Base-by-base conservation (phyloP, 2,113 vertebrate genomes). In the Pungitius pungitius region DNA sequence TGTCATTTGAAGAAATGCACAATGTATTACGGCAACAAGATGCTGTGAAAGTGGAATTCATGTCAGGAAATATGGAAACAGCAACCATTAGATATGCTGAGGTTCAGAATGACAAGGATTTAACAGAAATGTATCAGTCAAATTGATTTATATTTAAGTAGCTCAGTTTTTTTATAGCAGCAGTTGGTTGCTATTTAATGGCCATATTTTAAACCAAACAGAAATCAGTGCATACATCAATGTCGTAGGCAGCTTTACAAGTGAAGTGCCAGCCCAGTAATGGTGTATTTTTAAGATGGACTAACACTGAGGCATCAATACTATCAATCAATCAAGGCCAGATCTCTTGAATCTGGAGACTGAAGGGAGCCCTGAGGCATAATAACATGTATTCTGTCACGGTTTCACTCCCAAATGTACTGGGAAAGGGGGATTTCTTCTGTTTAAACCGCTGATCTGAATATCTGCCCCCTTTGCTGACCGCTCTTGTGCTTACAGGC, bases 401-500 rank as follows among this genome's bases (percentile, higher is more conserved):
- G 70, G 43, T 67, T 78, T 54, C 35, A 72, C 3, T 8, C 13
- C n/a, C 42, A 60, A 35, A 39, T 24, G 12, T 1, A 11, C 2
- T 58, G 45, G 65, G 62, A 30, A 45, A 54, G 35, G 69, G 26
- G 57, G 35, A 65, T 60, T 30, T 87, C 27, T 77, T 43, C 30
- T 62, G 58, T 43, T 77, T 43, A 70, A 79, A 55, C 62, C 3
- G 56, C 62, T 77, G 52, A 54, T 49, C n/a, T 75, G 62, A 72
- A 59, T 35, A 75, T 74, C n/a, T n/a, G n/a, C n/a, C n/a, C n/a
- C n/a, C n/a, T n/a, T n/a, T n/a, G 69, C 75, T 90, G 82, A 91
- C 74, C 71, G 55, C 74, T 84, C 77, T 92, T 92, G 20, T 92
- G 83, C 85, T 93, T 90, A 22, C 92, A 93, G 93, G 90, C 91